Percentiles rank a stretch among this genome's conserved stretches.
Evolutionary conservation across 2,888 invertebrate genomes (phyloP).

Genomic region (Esperia sulphurella): DNA sequence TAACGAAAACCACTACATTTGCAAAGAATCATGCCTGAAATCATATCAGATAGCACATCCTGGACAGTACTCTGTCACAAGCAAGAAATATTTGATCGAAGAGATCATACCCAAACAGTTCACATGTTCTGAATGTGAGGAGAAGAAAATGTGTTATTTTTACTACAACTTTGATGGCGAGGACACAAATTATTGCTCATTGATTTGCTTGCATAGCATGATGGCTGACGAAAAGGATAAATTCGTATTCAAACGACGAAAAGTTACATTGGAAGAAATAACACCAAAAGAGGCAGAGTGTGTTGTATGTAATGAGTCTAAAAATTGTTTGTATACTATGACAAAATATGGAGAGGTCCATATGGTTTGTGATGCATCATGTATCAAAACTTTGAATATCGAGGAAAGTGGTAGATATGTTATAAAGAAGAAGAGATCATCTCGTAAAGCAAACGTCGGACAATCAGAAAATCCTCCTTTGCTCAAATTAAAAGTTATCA

Average conservation of each 20-base stretch:
- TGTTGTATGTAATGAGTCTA: constrained; percentile 69
- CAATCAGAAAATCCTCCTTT: constrained; percentile 43
- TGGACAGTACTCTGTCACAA: constrained; percentile 41
- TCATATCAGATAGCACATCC: constrained; percentile 58
- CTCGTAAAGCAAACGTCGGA: constrained; percentile 18
- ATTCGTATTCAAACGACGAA: constrained; percentile 73
- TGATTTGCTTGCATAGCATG: constrained; percentile 73
- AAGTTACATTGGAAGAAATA: constrained; percentile 68
- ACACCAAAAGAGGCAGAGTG: constrained; percentile 47
- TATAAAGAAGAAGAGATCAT: constrained; percentile 38
- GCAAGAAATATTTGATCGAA: constrained; percentile 60
- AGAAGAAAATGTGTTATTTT: constrained; percentile 62
- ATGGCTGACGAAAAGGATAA: constrained; percentile 76
- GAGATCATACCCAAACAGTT: constrained; percentile 49
- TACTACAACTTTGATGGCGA: constrained; percentile 67
- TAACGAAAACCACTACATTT: constrained; percentile 53
- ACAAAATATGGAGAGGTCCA: constrained; percentile 68
- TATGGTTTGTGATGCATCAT: constrained; percentile 78
- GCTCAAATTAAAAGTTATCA: constrained; percentile 70
- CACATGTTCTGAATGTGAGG: constrained; percentile 65
- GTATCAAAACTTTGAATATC: constrained; percentile 73
- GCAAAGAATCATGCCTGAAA: constrained; percentile 70
- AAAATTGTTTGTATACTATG: constrained; percentile 67
- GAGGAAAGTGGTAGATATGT: constrained; percentile 59
- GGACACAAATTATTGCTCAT: constrained; percentile 75